Evolutionary conservation across 2,113 vertebrate genomes (phyloP).

Genomic region (Zapus hudsonius): DNA sequence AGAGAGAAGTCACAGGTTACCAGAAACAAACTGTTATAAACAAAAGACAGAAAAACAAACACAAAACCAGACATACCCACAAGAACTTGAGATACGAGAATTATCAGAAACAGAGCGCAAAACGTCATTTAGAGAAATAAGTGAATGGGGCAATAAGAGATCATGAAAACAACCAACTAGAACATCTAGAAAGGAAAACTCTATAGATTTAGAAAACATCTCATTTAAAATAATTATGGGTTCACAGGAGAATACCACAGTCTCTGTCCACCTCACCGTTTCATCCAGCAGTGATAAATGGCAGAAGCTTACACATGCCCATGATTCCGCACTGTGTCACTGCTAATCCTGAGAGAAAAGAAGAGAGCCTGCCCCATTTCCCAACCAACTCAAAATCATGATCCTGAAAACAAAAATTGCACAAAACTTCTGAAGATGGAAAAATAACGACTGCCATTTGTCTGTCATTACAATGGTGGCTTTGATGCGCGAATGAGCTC

Average conservation of each 20-base stretch:
- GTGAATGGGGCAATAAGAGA: not conserved
- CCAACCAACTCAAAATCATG: not conserved
- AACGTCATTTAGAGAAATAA: no score
- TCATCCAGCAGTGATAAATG: not conserved
- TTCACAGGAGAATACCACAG: not conserved
- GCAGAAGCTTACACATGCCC: no score
- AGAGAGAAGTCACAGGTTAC: slow-evolving; percentile 33
- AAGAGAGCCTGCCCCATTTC: not conserved
- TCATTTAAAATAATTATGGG: slow-evolving; percentile 35
- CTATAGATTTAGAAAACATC: not conserved
- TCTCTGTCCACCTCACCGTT: not conserved
- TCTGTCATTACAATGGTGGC: not conserved
- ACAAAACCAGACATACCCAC: not conserved
- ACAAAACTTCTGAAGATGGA: not conserved
- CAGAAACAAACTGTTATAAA: slow-evolving; percentile 13
- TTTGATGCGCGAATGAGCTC: not conserved
- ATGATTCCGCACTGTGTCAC: not conserved
- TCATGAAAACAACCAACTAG: slow-evolving; percentile 15
- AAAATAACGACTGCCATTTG: not conserved
- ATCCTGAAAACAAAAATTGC: not conserved
- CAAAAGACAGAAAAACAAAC: slow-evolving; percentile 20
- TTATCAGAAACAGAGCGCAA: no score
- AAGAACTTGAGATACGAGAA: not conserved
- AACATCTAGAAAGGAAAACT: slow-evolving; percentile 45
- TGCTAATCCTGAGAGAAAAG: not conserved